Conservation (phyloP, 92 coral and sea anemone genomes). For the Porites rus region DNA sequence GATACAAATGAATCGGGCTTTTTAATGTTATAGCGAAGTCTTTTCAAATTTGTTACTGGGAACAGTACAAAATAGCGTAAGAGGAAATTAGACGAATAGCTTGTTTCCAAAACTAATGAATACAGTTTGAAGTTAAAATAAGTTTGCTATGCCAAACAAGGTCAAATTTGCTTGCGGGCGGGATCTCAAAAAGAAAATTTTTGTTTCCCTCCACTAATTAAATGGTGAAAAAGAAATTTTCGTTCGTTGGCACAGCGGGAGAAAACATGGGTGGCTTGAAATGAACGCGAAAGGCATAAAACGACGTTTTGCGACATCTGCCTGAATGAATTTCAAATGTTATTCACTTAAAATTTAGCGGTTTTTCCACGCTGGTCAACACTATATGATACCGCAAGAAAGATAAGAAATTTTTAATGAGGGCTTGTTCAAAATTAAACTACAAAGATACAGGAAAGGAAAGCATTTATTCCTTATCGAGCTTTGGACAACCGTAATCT, state of each 20-base stretch:
- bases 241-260: constrained; percentile 30
- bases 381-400: constrained; percentile 68
- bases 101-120: constrained; percentile 91
- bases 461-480: constrained; percentile 72
- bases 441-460: constrained; percentile 71
- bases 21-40: constrained; percentile 48
- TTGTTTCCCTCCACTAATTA: constrained; percentile 33
- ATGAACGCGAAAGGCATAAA: constrained; percentile 32
- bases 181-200: constrained; percentile 36
- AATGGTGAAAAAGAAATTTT: constrained; percentile 32
- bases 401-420: constrained; percentile 82
- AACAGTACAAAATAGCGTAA: constrained; percentile 61
- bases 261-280: constrained; percentile 27
- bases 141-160: constrained; percentile 55
- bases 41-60: constrained; percentile 81
- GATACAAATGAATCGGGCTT: constrained; percentile 49
- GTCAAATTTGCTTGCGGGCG: constrained; percentile 44
- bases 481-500: constrained; percentile 56
- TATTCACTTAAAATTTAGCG: constrained; percentile 50
- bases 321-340: constrained; percentile 14
- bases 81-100: constrained; percentile 86
- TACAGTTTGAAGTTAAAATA: constrained; percentile 65
- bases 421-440: constrained; percentile 80
- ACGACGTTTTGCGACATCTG: constrained; percentile 29
- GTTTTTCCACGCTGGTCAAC: constrained; percentile 64